Evolutionary conservation across 2,888 invertebrate genomes (phyloP).

Genomic region (Theretra japonica): DNA sequence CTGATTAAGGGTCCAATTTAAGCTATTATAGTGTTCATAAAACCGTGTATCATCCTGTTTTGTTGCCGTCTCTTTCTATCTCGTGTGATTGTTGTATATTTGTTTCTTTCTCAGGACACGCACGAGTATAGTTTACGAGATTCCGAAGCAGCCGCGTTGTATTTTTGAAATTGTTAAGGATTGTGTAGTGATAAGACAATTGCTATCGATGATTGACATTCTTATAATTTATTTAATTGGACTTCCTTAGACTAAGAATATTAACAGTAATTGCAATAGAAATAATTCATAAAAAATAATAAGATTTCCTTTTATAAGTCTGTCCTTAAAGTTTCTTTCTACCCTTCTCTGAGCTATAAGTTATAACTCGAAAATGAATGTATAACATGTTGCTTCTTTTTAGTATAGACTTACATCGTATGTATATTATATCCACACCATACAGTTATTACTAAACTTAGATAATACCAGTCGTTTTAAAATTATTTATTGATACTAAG

Average conservation of each 20-base stretch:
- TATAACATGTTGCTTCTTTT: no score
- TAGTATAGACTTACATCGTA: no score
- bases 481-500: no score
- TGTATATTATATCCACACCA: no score
- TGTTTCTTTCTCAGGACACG: slow-evolving; percentile 54
- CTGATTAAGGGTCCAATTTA: slow-evolving; percentile 72
- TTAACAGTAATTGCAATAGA: no score
- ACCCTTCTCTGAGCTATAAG: no score
- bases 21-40: slow-evolving; percentile 82
- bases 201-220: slow-evolving; percentile 14
- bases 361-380: no score
- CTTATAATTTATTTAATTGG: not conserved
- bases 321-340: no score
- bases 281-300: no score
- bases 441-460: no score
- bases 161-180: slow-evolving; percentile 72
- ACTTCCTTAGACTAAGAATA: not conserved
- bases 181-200: slow-evolving; percentile 43
- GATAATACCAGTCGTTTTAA: no score
- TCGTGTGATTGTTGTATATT: slow-evolving; percentile 34
- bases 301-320: no score
- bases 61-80: slow-evolving; percentile 59
- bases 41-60: slow-evolving; percentile 82
- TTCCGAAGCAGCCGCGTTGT: slow-evolving; percentile 67
- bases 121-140: slow-evolving; percentile 74